phyloP scores from a whole-genome alignment of 2,113 vertebrate species.

The Oxyruncus cristatus region DNA sequence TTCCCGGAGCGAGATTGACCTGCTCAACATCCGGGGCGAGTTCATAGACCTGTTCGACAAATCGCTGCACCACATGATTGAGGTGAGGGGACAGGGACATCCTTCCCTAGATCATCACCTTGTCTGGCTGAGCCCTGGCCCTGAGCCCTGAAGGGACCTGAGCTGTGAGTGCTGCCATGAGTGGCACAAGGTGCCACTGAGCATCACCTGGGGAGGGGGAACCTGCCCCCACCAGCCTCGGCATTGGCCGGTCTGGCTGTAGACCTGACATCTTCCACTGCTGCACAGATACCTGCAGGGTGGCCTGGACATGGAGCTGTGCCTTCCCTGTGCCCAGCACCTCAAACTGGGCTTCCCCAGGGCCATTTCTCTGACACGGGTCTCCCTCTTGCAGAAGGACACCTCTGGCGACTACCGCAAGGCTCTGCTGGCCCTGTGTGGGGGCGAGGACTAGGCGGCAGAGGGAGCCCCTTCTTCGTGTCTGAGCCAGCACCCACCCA shows the following conservation, averaged over 20 bases:
- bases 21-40: slow-evolving; percentile 90
- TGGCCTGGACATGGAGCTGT: background rate
- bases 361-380: background rate
- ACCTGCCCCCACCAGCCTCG: accelerated
- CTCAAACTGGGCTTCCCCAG: background rate
- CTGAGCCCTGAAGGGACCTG: background rate
- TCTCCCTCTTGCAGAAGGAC: slow-evolving; percentile 82
- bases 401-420: slow-evolving; percentile 95
- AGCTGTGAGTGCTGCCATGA: background rate
- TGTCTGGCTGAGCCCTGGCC: background rate
- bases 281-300: background rate
- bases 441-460: slow-evolving; percentile 85
- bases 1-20: slow-evolving; percentile 89
- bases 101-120: background rate
- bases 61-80: slow-evolving; percentile 89
- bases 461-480: background rate
- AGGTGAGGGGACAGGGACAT: slow-evolving; percentile 72
- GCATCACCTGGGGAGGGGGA: background rate
- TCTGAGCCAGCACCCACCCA: slow-evolving; percentile 52
- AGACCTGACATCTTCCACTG: background rate
- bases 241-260: background rate
- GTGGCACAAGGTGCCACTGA: background rate
- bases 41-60: slow-evolving; percentile 89
- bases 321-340: background rate
- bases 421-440: slow-evolving; percentile 88